These are phyloP conservation scores for Diachasmimorpha longicaudata DNA, from an alignment of 1,140 invertebrate genomes.

Conservation along the genomic window DNA sequence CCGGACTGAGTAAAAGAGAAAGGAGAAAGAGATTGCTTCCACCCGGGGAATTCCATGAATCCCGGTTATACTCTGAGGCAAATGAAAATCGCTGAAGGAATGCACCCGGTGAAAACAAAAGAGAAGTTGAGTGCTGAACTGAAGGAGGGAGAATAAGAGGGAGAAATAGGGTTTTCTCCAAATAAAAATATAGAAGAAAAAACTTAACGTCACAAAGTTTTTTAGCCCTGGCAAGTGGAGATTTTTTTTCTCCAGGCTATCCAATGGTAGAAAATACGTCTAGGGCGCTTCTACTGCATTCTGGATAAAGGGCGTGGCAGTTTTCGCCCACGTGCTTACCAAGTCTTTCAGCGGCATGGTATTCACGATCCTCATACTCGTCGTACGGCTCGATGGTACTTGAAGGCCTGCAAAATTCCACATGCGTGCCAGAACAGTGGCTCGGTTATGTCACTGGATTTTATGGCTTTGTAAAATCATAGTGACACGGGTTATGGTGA, in stretches of 20 bases:
- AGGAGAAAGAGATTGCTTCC: background rate
- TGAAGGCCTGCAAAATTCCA: constrained; percentile 56
- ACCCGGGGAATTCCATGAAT: constrained; percentile 21
- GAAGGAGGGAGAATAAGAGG: background rate
- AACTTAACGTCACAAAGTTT: constrained; percentile 31
- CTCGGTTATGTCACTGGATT: background rate
- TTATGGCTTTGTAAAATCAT: constrained; percentile 5
- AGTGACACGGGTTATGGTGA: background rate
- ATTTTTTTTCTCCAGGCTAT: background rate
- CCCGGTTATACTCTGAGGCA: constrained; percentile 39
- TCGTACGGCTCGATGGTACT: constrained; percentile 55
- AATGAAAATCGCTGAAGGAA: constrained; percentile 46
- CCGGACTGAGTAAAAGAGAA: background rate
- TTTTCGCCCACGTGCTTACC: constrained; percentile 49
- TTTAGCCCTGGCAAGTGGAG: background rate
- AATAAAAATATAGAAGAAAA: constrained; percentile 7
- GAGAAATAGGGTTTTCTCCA: background rate
- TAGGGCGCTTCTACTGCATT: constrained; percentile 55
- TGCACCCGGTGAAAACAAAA: constrained; percentile 31
- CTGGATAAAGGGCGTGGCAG: constrained; percentile 59
- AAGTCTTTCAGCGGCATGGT: constrained; percentile 52
- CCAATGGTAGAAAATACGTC: constrained; percentile 51
- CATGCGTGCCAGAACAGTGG: background rate
- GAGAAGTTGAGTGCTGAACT: constrained; percentile 25
- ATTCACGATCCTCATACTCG: constrained; percentile 54